Base-by-base conservation (phyloP, 2,797 vertebrate species). In the Acanthis flammea region DNA sequence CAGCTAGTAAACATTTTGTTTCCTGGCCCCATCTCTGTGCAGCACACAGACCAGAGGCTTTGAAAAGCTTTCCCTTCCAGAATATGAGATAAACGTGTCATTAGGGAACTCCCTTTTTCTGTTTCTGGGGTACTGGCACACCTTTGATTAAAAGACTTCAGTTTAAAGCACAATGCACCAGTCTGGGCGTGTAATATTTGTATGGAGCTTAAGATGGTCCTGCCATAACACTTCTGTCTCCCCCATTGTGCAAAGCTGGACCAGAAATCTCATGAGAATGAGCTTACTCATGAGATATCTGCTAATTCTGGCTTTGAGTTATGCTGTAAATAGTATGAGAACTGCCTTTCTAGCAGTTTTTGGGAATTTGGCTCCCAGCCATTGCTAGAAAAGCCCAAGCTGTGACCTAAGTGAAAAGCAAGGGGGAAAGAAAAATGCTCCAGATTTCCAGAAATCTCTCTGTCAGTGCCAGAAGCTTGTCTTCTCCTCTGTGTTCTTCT, bases 241-340 rank as follows among this genome's bases (percentile, higher is more conserved):
- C 35, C 54, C 44, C 54, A 31, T 16, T 74, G 42, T 88, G 62
- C 54, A 80, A 89, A 95, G 62, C 2, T 75, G 85, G 85, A 75
- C 44, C 51, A 86, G 89, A 86, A 92, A 58, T 86, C 73, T 93
- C 94, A 90, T 96, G 91, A 90, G 94, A 96, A 96, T 78, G 72
- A 94, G 68, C 87, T 94, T 96, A 91, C 68, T 95, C 94, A 91
- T 87, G 76, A 96, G 87, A 66, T 91, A 94, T 58, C 79, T 95
- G 44, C 76, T 83, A 93, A 86, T 91, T 96, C 78, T 92, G 82
- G 72, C 78, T 94, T 96, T 65, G 44, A 72, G 84, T 94, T 93
- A 45, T 68, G 54, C 81, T 92, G 91, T 90, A 96, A 96, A 96
- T 94, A 94, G 91, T 88, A 89, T 88, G 91, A 92, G 95, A 97